Percentiles rank a stretch among this genome's conserved stretches.
Conservation (phyloP, 2,113 vertebrate genomes). For the Pavo muticus region DNA sequence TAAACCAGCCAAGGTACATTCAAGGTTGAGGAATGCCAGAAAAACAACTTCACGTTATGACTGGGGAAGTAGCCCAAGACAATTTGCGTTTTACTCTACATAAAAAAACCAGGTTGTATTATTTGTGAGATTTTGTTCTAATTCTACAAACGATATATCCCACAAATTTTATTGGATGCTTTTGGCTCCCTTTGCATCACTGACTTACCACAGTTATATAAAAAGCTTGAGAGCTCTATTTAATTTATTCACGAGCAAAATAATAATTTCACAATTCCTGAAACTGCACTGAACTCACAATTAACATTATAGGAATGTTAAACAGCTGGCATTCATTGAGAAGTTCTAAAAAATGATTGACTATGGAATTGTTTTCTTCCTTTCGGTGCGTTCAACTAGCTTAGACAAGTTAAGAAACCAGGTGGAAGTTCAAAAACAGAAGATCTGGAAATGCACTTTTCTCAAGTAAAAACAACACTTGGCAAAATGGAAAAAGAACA, state of each 20-base stretch:
- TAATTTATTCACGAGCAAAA: neutral
- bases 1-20: neutral
- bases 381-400: neutral
- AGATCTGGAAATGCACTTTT: neutral
- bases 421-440: neutral
- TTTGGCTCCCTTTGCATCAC: neutral
- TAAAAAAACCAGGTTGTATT: accelerated
- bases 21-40: neutral
- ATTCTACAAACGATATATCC: neutral
- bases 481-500: neutral
- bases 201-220: neutral
- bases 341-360: neutral
- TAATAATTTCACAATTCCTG: too few relatives aligned
- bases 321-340: neutral
- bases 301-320: neutral
- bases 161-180: neutral
- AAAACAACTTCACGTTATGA: neutral
- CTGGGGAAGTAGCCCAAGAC: neutral
- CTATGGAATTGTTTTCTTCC: neutral
- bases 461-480: neutral
- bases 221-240: neutral
- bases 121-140: neutral
- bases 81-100: neutral
- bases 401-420: neutral
- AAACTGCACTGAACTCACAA: neutral